phyloP scores from a whole-genome alignment of 2,888 invertebrate species.

The Drosophila greeni region DNA sequence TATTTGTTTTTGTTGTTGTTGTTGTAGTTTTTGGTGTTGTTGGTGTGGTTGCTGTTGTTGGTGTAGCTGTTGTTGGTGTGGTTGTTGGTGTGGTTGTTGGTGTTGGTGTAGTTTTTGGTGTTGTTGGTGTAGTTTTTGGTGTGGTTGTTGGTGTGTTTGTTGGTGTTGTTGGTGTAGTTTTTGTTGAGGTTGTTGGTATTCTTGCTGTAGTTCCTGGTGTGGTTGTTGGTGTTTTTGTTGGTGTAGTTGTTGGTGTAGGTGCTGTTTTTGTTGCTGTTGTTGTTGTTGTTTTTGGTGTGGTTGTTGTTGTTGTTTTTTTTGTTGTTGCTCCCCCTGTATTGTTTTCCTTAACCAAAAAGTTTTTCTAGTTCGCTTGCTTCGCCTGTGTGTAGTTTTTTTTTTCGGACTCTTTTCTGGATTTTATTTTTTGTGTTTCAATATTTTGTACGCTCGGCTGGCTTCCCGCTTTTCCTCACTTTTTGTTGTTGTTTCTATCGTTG shows the following conservation, averaged over 20 bases:
- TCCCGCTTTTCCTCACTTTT: constrained; percentile 29
- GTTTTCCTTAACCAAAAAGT: constrained; percentile 47
- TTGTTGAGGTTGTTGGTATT: constrained; percentile 16
- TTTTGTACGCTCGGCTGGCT: constrained; percentile 32
- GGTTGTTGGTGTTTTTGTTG: constrained; percentile 32
- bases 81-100: constrained; percentile 30
- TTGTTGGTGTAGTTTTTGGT: no score
- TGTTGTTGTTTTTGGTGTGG: constrained; percentile 5
- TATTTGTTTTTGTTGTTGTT: constrained; percentile 12
- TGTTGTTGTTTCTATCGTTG: constrained; percentile 29
- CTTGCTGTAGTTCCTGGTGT: constrained; percentile 5
- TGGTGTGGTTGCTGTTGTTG: no score
- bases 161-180: background rate
- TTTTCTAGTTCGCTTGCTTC: constrained; percentile 40
- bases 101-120: no score
- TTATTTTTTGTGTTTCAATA: constrained; percentile 32
- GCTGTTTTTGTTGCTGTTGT: constrained; percentile 26
- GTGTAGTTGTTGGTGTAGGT: constrained; percentile 8
- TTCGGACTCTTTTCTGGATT: constrained; percentile 29
- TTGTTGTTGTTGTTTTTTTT: constrained; percentile 31
- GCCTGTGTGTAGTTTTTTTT: constrained; percentile 24
- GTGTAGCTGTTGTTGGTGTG: constrained; percentile 8
- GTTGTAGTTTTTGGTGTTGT: constrained; percentile 26
- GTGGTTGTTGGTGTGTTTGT: constrained; percentile 30
- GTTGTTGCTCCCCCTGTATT: constrained; percentile 28